Evolutionary conservation across 2,888 invertebrate species (phyloP), one percentile per base, ranked within the genome.

Genomic region (Dimorphilus gyrociliatus): DNA sequence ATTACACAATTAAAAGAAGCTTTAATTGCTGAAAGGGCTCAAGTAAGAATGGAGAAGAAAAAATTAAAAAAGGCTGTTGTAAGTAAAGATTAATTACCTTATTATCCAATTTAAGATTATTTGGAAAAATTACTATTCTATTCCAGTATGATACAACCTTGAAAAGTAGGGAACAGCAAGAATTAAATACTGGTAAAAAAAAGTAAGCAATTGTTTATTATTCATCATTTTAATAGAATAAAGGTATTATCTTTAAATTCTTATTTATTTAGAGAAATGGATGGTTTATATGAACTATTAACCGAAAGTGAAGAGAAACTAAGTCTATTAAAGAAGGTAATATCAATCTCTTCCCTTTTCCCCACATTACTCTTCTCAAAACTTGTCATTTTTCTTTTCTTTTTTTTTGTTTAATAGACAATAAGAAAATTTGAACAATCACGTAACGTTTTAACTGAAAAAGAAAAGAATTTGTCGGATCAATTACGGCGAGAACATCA

Each of bases 1-100:
- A 56, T 60, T 19, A 31, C 59, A 14, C 52, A 54, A 37, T 41
- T 60, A 34, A 60, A 59, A 37, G 60, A 60, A 42, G 55, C 57
- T 36, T 40, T 60, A 29, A 55, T 60, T n/a, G 53, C 53, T 28
- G 60, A 60, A 32, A 48, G 58, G 36, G 53, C 53, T 16, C 55
- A 58, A 27, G 55, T 56, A 4, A 38, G 59, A 19, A 45, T 45
- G 19, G 59, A 57, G 35, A 60, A 58, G 35, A 53, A 53, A 34
- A 41, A 51, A 27, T 39, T 60, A 6, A 53, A 54, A 30, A 48
- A 50, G 29, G 51, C 53, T 38, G 53, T 54, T 35, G 59, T 60
- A 42, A 34, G 50, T 45, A 16, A 8, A 23, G 2, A 8, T 8
- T 4, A 7, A 36, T 25, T 19, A 15, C 5, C 4, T 32, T 30